Base-by-base conservation (phyloP, 2,797 vertebrate genomes). In the Odontamblyopus rebecca region DNA sequence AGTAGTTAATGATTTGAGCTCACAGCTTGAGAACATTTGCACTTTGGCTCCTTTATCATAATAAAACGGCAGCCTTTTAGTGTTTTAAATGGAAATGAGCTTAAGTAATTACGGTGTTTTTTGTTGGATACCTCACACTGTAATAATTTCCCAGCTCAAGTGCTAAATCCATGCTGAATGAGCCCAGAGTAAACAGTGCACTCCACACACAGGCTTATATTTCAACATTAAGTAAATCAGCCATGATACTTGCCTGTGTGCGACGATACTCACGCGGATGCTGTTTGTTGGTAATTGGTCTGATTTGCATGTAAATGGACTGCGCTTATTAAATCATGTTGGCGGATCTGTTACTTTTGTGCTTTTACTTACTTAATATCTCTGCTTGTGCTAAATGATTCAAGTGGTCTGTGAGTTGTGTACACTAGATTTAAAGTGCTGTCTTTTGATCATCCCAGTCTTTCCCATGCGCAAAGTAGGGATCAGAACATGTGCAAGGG, bases 221-320 rank as follows among this genome's bases (percentile, higher is more conserved):
- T 89, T 89, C 83, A 78, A 81, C 80, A 80, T 83, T 81, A 65
- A 79, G 79, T 79, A 87, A 92, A 90, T 89, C 86, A 90, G 87
- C 79, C 83, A 75, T 87, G 75, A 83, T 90, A 69, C 66, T 18
- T 60, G 79, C 83, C 75, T 70, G 79, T 86, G 84, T 85, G 80
- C 87, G 82, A 80, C 75, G 78, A 90, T 86, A 75, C 87, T 88
- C 75, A 32, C 77, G 79, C 81, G 78, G 79, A 80, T 79, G 84
- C 84, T 81, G 82, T 82, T 88, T 84, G 73, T 84, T 86, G 78
- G 79, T 89, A 88, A 88, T 87, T 84, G 86, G 81, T 77, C 70
- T 85, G 82, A 91, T 90, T 89, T 89, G 86, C 84, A 92, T 91
- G 79, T 83, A 87, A 89, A 91, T 88, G 72, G 83, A 18, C 64